Evolutionary conservation across 2,113 vertebrate species (phyloP), one percentile per base, ranked within the genome.

Genomic region (Sphyrna mokarran): DNA sequence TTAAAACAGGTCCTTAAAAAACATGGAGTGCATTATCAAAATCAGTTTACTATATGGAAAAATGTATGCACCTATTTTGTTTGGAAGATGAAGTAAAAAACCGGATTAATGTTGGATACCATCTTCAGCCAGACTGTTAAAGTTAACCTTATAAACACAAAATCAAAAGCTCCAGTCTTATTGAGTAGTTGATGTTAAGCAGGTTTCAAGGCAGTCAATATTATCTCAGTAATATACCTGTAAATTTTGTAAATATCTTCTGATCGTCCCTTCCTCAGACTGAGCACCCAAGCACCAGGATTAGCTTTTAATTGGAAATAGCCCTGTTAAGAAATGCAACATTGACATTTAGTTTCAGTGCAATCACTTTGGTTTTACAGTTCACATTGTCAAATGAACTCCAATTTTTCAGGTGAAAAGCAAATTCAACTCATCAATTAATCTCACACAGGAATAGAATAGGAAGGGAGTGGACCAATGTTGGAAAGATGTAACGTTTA

Each of bases 251-350:
- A 99, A 97, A 99, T 99, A 48, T 99, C 99, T 95, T 99, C 99
- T 11, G 99, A 99, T 95, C 99, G 98, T 86, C 99, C 99, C 96
- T 99, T 99, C 96, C 99, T 98, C 80, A 99, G 97, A 96, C 98
- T 98, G 83, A 99, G 97, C 96, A 98, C 97, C 98, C 99, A 99
- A 18, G 99, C 98, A 89, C 99, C 99, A 22, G 99, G 99, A 96
- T 99, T 99, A 43, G 99, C 99, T 98, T 99, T 99, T 96, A 99
- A 97, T 96, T 99, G 99, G 96, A 99, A 99, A 96, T 99, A 99
- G 58, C 99, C 99, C 99, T 99, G 95, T 69, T 40, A 18, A 40
- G 9, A 93, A 58, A 96, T 96, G 48, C 1, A 22, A 83, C 66
- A 97, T 96, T 11, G 16, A 9, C 13, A 95, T 70, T 70, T 22